These are phyloP conservation scores for Notiomystis cincta DNA, from an alignment of 2,113 vertebrate genomes.

Conservation along the genomic window DNA sequence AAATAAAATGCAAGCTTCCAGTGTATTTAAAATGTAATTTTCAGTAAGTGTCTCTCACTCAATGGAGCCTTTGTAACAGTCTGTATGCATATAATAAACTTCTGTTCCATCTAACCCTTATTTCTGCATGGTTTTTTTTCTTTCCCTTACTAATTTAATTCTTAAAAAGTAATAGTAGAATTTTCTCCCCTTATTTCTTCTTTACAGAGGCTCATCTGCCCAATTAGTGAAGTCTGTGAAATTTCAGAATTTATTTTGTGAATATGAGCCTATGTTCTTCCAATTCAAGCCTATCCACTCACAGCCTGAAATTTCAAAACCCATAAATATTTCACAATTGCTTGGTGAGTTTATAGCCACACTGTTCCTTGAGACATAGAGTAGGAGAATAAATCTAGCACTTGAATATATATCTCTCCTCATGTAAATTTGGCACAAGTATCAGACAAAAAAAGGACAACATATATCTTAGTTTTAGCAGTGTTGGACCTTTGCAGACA, in stretches of 20 bases:
- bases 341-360: neutral
- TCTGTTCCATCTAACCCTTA: neutral
- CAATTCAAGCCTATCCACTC: neutral
- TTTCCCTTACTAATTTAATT: neutral
- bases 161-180: neutral
- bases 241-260: neutral
- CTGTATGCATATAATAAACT: neutral
- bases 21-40: neutral
- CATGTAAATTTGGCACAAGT: neutral
- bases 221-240: neutral
- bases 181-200: neutral
- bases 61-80: neutral
- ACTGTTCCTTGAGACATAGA: neutral
- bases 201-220: neutral
- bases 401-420: neutral
- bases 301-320: neutral
- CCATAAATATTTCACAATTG: neutral
- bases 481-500: neutral
- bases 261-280: neutral
- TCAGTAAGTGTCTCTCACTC: neutral
- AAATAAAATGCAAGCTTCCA: neutral
- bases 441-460: neutral
- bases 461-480: neutral
- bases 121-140: neutral
- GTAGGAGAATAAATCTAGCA: neutral